A percentile compares a stretch with the other conserved stretches of the same genome.
Evolutionary conservation across 1,140 invertebrate genomes (phyloP).

Genomic region (Philaenus spumarius): DNA sequence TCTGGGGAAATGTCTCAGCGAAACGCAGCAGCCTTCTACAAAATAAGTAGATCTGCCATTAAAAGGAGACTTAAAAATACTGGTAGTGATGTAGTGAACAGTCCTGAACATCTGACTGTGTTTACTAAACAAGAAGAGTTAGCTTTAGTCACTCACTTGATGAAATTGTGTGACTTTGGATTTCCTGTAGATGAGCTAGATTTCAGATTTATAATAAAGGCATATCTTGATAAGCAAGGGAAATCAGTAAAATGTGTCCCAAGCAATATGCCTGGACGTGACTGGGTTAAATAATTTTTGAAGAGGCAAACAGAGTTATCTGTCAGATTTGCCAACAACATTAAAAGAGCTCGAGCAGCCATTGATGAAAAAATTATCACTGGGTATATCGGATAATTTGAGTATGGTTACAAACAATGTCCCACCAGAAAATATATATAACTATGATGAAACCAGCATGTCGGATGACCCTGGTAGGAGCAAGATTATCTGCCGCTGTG

Average conservation of each 20-base stretch:
- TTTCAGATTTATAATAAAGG: constrained; percentile 12
- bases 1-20: constrained; percentile 15
- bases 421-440: constrained; percentile 35
- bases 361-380: constrained; percentile 22
- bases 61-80: constrained; percentile 12
- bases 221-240: constrained; percentile 7
- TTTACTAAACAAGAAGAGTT: constrained; percentile 9
- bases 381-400: constrained; percentile 35
- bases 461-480: constrained; percentile 37
- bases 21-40: constrained; percentile 13
- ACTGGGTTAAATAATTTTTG: constrained; percentile 32
- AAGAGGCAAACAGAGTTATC: constrained; percentile 26
- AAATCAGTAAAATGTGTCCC: constrained; percentile 22
- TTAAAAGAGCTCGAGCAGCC: constrained; percentile 31
- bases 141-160: constrained; percentile 9
- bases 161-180: constrained; percentile 14
- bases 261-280: constrained; percentile 34
- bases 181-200: constrained; percentile 10
- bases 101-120: constrained; percentile 10
- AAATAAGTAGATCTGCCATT: constrained; percentile 17
- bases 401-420: constrained; percentile 29
- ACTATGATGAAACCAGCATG: constrained; percentile 43
- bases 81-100: neutral
- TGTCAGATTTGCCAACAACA: constrained; percentile 29
- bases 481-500: constrained; percentile 22